Evolutionary conservation across 2,888 invertebrate species (phyloP), one percentile per base, ranked within the genome.

Genomic region (Metacarcinus magister): DNA sequence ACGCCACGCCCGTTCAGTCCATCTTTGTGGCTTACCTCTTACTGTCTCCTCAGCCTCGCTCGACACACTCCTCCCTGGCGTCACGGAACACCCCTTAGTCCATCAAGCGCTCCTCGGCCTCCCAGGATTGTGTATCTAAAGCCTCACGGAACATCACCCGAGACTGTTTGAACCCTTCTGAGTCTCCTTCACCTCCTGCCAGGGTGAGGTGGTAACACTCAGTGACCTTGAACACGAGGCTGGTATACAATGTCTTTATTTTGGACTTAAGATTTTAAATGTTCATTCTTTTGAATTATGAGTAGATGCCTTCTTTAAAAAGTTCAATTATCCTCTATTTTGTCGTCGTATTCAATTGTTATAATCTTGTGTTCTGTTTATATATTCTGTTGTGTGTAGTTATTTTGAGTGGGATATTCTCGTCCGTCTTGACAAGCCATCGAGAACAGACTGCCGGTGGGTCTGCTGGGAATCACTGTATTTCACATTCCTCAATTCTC

Each of bases 11-110:
- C 67, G 23, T 67, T 67, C n/a, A 23, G 67, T 0, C 67, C 67
- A 19, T 67, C 67, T n/a, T 67, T 67, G 67, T n/a, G 67, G 67
- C n/a, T 16, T 7, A 54, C 67, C n/a, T n/a, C 23, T 67, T 4
- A 67, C 67, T 67, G 67, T 67, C 67, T n/a, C 19, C 67, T 67
- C 67, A 67, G n/a, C n/a, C n/a, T 67, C n/a, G 67, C 67, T n/a
- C 23, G 67, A 5, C 67, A 67, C n/a, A 0, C 67, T n/a, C 67
- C n/a, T 23, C n/a, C 8, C n/a, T n/a, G n/a, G 67, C 67, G n/a
- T 67, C 67, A 67, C 23, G n/a, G 23, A 67, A n/a, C n/a, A 67
- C 67, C n/a, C 67, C 67, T 23, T n/a, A 67, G 67, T 7, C 23
- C 67, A 4, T 23, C n/a, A 67, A 23, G 67, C 4, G n/a, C 67